These are phyloP conservation scores for Eumacrocentrus americanus DNA, from an alignment of 2,888 invertebrate species.

Conservation along the genomic window DNA sequence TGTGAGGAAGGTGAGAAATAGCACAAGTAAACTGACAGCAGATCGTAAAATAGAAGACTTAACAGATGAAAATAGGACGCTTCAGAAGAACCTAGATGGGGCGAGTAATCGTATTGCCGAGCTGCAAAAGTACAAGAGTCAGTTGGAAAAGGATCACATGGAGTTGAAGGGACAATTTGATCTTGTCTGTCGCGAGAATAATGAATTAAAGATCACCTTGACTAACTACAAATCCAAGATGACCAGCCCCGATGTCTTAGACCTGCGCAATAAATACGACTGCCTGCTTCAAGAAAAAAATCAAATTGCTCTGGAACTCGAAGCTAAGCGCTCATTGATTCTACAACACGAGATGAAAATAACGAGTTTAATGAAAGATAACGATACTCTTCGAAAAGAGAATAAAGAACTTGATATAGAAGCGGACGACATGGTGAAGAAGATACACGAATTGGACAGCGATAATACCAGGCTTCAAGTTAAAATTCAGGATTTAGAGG, in stretches of 20 bases:
- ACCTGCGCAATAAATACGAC: slow-evolving; percentile 44
- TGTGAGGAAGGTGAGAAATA: slow-evolving; percentile 60
- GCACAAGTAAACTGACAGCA: slow-evolving; percentile 61
- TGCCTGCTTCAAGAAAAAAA: slow-evolving; percentile 44
- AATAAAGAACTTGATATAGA: slow-evolving; percentile 64
- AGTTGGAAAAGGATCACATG: slow-evolving; percentile 41
- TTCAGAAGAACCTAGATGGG: slow-evolving; percentile 55
- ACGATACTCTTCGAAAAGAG: slow-evolving; percentile 53
- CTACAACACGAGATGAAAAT: slow-evolving; percentile 56
- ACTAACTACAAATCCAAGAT: slow-evolving; percentile 37
- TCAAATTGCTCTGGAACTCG: slow-evolving; percentile 59
- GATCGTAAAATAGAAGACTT: slow-evolving; percentile 53
- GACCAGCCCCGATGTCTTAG: slow-evolving; percentile 30
- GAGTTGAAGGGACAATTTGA: slow-evolving; percentile 41
- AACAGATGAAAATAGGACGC: slow-evolving; percentile 47
- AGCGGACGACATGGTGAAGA: slow-evolving; percentile 54
- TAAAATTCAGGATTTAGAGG: slow-evolving; percentile 54
- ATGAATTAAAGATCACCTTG: slow-evolving; percentile 38
- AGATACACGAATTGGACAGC: slow-evolving; percentile 39
- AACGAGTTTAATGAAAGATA: slow-evolving; percentile 61
- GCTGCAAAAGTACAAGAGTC: slow-evolving; percentile 47
- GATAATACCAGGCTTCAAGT: slow-evolving; percentile 34
- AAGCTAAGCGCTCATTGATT: slow-evolving; percentile 58
- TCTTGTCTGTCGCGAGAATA: slow-evolving; percentile 40
- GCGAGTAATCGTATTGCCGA: slow-evolving; percentile 52